Evolutionary conservation across 2,888 invertebrate species (phyloP), one percentile per base, ranked within the genome.

Genomic region (Xylota sylvarum): DNA sequence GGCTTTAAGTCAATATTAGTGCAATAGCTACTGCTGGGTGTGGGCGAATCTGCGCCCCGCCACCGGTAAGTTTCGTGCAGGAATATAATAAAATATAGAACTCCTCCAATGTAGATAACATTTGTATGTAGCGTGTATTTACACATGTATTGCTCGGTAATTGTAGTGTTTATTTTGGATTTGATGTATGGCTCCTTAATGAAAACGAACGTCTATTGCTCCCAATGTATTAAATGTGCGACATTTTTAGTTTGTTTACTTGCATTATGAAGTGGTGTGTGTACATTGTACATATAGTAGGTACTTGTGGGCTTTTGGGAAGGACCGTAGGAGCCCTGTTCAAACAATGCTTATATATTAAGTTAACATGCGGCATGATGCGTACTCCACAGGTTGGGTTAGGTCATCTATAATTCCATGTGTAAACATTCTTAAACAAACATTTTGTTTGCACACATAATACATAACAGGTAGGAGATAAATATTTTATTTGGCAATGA

Each of bases 11-110:
- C 93, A 93, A 92, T 92, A 93, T 93, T 92, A 93, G 92, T 90
- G 92, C 93, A 89, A 92, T 93, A 90, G 92, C 92, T 90, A 91
- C 92, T 90, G 92, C 91, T 91, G 93, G 92, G 92, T 93, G 93
- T 92, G 93, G 93, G 93, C 92, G 92, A 92, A 92, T 93, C 90
- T 93, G 93, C 92, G 93, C 93, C 92, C 92, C 93, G 91, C 92
- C 92, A 90, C 92, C 92, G 91, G 92, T 92, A 92, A 92, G 91
- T 85, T 55, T 37, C n/a, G 27, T 6, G 14, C 32, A 48, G 37
- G 48, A 23, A 46, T 5, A 27, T 27, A 37, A 52, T 14, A 40
- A 64, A 32, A 64, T 3, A 64, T 14, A 32, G 17, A 12, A 60
- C 40, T 40, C 5, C 17, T 14, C 23, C n/a, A 37, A 9, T 19